These are phyloP conservation scores for Python bivittatus DNA, from an alignment of 2,113 vertebrate species.

Conservation along the genomic window DNA sequence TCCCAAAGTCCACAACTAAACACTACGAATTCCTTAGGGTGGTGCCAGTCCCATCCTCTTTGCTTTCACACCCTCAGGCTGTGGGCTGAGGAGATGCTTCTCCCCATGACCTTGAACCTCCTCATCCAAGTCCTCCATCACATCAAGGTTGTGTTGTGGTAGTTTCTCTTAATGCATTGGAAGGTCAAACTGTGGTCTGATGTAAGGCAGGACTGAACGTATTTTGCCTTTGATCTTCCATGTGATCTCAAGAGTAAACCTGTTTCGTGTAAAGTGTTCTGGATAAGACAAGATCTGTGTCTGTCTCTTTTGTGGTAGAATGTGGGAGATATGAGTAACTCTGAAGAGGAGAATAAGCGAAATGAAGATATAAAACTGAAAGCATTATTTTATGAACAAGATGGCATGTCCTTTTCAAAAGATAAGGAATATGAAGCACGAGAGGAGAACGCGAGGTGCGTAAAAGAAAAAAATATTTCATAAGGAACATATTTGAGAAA, in stretches of 20 bases:
- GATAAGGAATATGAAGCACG: conserved; percentile 43
- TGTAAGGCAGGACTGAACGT: neutral
- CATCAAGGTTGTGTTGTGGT: neutral
- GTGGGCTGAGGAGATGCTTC: too few relatives aligned
- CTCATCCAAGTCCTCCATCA: too few relatives aligned
- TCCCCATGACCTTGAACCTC: too few relatives aligned
- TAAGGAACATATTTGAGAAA: neutral
- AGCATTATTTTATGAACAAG: conserved; percentile 64
- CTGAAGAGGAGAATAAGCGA: conserved; percentile 61
- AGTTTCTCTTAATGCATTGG: neutral
- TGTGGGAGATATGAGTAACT: conserved; percentile 60
- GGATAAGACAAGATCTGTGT: conserved; percentile 11
- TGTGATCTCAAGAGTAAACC: neutral
- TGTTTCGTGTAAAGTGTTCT: neutral
- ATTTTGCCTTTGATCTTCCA: neutral
- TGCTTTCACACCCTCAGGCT: too few relatives aligned
- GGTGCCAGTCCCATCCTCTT: too few relatives aligned
- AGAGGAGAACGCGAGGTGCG: conserved; percentile 67
- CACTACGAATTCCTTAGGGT: too few relatives aligned
- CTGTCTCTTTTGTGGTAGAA: conserved; percentile 50
- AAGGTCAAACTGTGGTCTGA: neutral
- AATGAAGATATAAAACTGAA: conserved; percentile 67
- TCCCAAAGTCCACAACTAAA: too few relatives aligned
- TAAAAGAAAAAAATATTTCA: neutral
- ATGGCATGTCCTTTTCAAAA: conserved; percentile 39